These are phyloP conservation scores for Phocides pigmalion DNA, from an alignment of 1,140 invertebrate genomes.

Conservation along the genomic window DNA sequence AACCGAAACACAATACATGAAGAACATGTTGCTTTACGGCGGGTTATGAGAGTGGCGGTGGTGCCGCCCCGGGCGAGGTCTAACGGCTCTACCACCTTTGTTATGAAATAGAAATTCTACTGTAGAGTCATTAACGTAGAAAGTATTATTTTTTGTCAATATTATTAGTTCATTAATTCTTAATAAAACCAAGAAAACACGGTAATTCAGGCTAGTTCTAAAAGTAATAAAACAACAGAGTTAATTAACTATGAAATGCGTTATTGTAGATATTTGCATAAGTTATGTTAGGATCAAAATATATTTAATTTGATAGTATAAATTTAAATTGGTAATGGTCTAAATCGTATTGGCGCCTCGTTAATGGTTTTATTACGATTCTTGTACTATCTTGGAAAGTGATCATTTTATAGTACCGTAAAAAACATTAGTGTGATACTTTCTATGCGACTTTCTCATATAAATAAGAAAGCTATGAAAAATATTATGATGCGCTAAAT, in stretches of 20 bases:
- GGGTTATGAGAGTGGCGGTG: too few species aligned
- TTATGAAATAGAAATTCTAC: too few species aligned
- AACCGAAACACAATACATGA: too few species aligned
- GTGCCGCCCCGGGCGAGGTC: too few species aligned
- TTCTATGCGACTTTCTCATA: conserved; percentile 5
- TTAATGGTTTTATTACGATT: conserved; percentile 9
- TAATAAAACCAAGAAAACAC: too few species aligned
- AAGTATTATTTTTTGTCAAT: too few species aligned
- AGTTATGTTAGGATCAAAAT: neutral
- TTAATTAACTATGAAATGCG: neutral
- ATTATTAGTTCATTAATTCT: too few species aligned
- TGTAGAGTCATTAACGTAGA: too few species aligned
- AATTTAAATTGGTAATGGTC: conserved; percentile 9
- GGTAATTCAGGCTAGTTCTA: neutral
- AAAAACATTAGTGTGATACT: neutral
- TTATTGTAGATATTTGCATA: conserved; percentile 1
- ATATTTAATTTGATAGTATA: conserved; percentile 7
- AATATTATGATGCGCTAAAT: too few species aligned
- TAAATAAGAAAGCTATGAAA: neutral
- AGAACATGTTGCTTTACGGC: too few species aligned
- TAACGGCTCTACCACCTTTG: too few species aligned
- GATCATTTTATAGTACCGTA: conserved; percentile 5
- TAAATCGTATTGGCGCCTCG: neutral
- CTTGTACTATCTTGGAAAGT: neutral
- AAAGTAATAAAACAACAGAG: neutral